These are phyloP conservation scores for Drosophila kohkoa DNA, from an alignment of 1,140 invertebrate species.

Conservation along the genomic window DNA sequence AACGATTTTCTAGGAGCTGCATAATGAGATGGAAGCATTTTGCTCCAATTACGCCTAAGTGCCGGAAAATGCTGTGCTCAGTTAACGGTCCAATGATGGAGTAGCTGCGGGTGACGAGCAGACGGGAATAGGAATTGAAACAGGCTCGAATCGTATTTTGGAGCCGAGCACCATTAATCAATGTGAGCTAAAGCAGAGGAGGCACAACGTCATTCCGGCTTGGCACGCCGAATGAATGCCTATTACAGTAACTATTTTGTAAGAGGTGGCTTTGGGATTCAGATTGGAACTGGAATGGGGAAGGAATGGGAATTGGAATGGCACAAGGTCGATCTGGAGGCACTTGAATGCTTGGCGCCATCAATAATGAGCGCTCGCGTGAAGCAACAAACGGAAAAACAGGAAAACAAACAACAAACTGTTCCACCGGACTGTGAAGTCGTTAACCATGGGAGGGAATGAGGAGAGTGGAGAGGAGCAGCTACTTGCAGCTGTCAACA, in stretches of 20 bases:
- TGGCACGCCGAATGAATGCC: slow-evolving; percentile 72
- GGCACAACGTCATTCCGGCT: slow-evolving; percentile 67
- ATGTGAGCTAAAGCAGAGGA: slow-evolving; percentile 15
- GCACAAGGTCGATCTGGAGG: slow-evolving; percentile 70
- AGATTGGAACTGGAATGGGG: not conserved
- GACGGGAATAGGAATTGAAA: slow-evolving; percentile 27
- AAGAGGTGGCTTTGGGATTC: slow-evolving; percentile 1
- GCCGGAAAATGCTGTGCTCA: slow-evolving; percentile 77
- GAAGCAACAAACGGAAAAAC: slow-evolving; percentile 67
- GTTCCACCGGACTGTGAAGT: slow-evolving; percentile 45
- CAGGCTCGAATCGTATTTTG: slow-evolving; percentile 28
- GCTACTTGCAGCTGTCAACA: slow-evolving; percentile 78
- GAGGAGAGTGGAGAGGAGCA: not conserved
- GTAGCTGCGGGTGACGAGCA: slow-evolving; percentile 28
- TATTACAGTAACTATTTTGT: slow-evolving; percentile 54
- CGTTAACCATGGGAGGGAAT: slow-evolving; percentile 24
- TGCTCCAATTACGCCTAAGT: slow-evolving; percentile 78
- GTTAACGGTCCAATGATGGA: slow-evolving; percentile 55
- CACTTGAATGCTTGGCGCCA: slow-evolving; percentile 57
- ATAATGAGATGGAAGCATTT: slow-evolving; percentile 80
- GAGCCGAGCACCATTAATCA: slow-evolving; percentile 71
- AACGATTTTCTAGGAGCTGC: slow-evolving; percentile 30
- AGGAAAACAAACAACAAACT: slow-evolving; percentile 71
- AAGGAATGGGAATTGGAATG: not conserved
- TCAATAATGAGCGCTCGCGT: slow-evolving; percentile 75